phyloP scores from a whole-genome alignment of 2,797 vertebrate genomes.

The Prunella strophiata region DNA sequence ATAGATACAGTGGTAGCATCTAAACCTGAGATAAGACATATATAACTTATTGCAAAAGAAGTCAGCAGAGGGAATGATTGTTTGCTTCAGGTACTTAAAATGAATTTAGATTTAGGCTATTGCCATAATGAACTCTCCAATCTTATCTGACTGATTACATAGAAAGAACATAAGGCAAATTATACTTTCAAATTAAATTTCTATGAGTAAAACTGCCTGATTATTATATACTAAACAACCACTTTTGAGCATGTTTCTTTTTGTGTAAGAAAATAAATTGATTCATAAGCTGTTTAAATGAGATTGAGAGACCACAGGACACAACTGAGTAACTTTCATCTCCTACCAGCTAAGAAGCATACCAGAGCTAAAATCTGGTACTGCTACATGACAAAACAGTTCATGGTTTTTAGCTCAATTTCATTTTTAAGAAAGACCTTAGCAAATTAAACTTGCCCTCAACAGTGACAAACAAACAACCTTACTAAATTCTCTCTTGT shows the following conservation, averaged over 20 bases:
- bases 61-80: neutral
- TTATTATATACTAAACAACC: neutral
- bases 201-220: neutral
- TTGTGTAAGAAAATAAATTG: neutral
- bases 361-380: neutral
- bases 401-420: neutral
- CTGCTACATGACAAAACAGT: neutral
- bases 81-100: neutral
- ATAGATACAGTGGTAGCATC: neutral
- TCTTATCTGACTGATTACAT: neutral
- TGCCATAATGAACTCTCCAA: neutral
- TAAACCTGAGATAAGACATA: neutral
- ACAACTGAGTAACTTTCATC: neutral
- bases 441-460: neutral
- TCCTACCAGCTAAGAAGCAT: neutral
- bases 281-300: neutral
- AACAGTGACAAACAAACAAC: neutral
- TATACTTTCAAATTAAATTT: neutral
- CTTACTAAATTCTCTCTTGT: neutral
- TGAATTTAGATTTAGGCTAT: neutral
- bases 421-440: neutral
- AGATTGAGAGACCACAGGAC: neutral
- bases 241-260: neutral
- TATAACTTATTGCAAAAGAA: neutral
- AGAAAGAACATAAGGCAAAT: neutral